These are phyloP conservation scores for Eremophila alpestris DNA, from an alignment of 2,797 vertebrate genomes.

Conservation along the genomic window DNA sequence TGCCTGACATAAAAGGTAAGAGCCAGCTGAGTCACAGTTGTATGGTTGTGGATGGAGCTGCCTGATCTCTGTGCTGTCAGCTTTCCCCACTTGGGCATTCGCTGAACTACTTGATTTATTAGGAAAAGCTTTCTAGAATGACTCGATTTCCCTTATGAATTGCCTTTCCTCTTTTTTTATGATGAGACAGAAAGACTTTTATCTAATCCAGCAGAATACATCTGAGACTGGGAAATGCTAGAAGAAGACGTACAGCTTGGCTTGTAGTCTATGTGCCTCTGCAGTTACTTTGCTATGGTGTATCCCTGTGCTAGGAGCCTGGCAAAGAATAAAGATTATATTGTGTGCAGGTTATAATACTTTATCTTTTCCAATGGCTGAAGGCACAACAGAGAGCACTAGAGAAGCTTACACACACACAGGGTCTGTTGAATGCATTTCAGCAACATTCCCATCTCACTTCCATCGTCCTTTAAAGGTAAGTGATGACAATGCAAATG, in stretches of 20 bases:
- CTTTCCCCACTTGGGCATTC: slow-evolving; percentile 18
- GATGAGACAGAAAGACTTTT: slow-evolving; percentile 14
- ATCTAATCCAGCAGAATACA: not conserved
- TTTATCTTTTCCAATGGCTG: slow-evolving; percentile 16
- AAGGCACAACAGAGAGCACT: not conserved
- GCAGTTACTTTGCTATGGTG: not conserved
- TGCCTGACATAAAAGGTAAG: slow-evolving; percentile 70
- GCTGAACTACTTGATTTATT: slow-evolving; percentile 49
- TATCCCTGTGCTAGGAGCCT: not conserved
- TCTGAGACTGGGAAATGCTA: not conserved
- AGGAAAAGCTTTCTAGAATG: slow-evolving; percentile 37
- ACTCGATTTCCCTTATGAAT: slow-evolving; percentile 30
- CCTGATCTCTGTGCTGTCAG: slow-evolving; percentile 24
- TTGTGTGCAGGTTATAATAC: not conserved
- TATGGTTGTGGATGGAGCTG: slow-evolving; percentile 26
- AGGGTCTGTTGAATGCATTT: not conserved
- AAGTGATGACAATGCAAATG: slow-evolving; percentile 66
- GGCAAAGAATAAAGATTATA: not conserved
- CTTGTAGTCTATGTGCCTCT: not conserved
- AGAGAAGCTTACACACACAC: not conserved
- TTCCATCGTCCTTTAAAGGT: slow-evolving; percentile 43
- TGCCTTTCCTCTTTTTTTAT: slow-evolving; percentile 17
- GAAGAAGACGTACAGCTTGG: not conserved
- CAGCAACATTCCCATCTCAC: slow-evolving; percentile 21
- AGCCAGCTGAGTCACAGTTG: not conserved